Base-by-base conservation (phyloP, 2,888 invertebrate genomes). In the Sarcophaga carnaria region DNA sequence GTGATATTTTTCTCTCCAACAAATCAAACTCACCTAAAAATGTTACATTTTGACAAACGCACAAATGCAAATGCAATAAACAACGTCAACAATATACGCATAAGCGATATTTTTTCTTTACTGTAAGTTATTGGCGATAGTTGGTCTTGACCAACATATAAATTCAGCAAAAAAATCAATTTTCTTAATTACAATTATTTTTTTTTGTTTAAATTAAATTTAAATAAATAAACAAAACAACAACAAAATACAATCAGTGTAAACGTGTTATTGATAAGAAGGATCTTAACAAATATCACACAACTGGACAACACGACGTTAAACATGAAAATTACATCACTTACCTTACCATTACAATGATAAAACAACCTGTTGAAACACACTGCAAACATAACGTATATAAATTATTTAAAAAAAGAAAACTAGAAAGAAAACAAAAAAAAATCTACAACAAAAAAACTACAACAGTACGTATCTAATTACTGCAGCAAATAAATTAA, bases 321-420 rank as follows among this genome's bases (percentile, higher is more conserved):
- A 75, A 91, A 89, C 91, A 88, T 86, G 89, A 88, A 90, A 90
- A 90, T 91, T 91, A 89, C 91, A 90, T 91, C 91, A 92, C 76
- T 87, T 88, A 85, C 85, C 88, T 37, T 89, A 88, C 86, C 88
- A 89, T 66, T 82, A 67, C 25, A 25, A 54, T 71, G 27, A 54
- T 74, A 84, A 67, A 79, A 77, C 81, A 86, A 71, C 78, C 80
- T 83, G 83, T 71, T 70, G 67, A 27, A 80, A 59, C 27, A 47
- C 20, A 85, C 8, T 8, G 80, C 74, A 79, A 78, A 70, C 37
- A 76, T 14, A 14, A 49, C 14, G 49, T 14, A 80, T 74, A 71
- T 75, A 72, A 86, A 86, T 71, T 77, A 47, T n/a, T 54, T 3
- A 14, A 14, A 54, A 66, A 80, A 77, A 71, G 8, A 37, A 37